Conservation (phyloP, 2,888 invertebrate species). For the Aphidius colemani region DNA sequence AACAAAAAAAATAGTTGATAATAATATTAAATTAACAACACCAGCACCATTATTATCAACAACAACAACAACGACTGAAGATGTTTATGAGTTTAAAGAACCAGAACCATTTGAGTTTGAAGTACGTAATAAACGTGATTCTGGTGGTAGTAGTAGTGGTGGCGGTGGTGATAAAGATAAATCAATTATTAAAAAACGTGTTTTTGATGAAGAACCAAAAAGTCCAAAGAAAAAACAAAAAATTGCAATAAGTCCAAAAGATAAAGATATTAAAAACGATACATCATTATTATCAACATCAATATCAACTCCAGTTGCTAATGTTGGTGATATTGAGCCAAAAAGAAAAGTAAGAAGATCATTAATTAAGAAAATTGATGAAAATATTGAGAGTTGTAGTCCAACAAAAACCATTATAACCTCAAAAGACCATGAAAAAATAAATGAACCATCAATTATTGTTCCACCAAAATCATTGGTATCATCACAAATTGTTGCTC, state of each 20-base stretch:
- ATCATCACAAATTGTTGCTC: background rate
- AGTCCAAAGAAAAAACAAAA: conserved; percentile 57
- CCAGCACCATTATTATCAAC: conserved; percentile 24
- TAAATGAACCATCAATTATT: conserved; percentile 35
- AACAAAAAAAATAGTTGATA: conserved; percentile 25
- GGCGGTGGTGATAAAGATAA: conserved; percentile 52
- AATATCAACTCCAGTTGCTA: background rate
- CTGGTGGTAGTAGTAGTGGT: conserved; percentile 45
- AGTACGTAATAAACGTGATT: conserved; percentile 60
- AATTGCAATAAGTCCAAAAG: conserved; percentile 35
- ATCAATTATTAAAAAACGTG: conserved; percentile 47
- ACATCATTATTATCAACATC: conserved; percentile 3
- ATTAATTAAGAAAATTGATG: conserved; percentile 24
- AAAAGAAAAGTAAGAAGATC: conserved; percentile 39
- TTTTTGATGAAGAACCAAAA: conserved; percentile 53
- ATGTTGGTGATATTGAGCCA: conserved; percentile 15
- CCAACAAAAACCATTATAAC: conserved; percentile 23
- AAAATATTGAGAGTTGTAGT: conserved; percentile 27
- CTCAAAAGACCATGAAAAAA: conserved; percentile 39
- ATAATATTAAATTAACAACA: conserved; percentile 12
- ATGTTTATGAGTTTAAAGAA: conserved; percentile 88
- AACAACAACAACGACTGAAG: conserved; percentile 55
- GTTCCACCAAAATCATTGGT: conserved; percentile 32
- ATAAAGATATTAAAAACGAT: conserved; percentile 35
- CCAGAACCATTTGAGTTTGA: conserved; percentile 88